Evolutionary conservation across 1,140 invertebrate species (phyloP).

Genomic region (Conus ventricosus): DNA sequence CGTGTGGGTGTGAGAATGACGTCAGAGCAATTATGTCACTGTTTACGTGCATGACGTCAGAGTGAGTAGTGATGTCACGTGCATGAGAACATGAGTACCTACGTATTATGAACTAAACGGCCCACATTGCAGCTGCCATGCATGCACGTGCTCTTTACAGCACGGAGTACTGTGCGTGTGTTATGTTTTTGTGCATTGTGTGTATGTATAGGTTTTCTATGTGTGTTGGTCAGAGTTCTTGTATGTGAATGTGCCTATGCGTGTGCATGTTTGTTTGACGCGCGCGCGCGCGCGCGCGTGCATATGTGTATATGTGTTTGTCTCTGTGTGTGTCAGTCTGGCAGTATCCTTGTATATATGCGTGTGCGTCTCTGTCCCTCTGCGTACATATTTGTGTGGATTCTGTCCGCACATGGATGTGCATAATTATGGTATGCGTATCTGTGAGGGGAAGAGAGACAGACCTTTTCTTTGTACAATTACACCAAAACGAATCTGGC

Average conservation of each 20-base stretch:
- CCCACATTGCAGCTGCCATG: neutral
- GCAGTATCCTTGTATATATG: neutral
- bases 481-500: too few species aligned
- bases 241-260: neutral
- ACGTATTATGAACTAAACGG: neutral
- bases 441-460: neutral
- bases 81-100: neutral
- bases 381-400: neutral
- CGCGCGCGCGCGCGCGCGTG: neutral
- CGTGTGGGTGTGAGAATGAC: neutral
- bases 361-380: neutral
- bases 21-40: neutral
- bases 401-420: neutral
- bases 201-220: neutral
- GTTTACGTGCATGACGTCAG: too few species aligned
- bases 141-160: neutral
- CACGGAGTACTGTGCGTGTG: neutral
- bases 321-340: neutral
- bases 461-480: neutral
- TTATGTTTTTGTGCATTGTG: neutral
- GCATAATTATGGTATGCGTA: neutral
- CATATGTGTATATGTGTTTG: neutral
- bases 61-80: neutral
- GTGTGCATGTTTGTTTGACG: neutral
- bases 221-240: neutral